Evolutionary conservation across 2,888 invertebrate genomes (phyloP).

Genomic region (Hartigia nigra): DNA sequence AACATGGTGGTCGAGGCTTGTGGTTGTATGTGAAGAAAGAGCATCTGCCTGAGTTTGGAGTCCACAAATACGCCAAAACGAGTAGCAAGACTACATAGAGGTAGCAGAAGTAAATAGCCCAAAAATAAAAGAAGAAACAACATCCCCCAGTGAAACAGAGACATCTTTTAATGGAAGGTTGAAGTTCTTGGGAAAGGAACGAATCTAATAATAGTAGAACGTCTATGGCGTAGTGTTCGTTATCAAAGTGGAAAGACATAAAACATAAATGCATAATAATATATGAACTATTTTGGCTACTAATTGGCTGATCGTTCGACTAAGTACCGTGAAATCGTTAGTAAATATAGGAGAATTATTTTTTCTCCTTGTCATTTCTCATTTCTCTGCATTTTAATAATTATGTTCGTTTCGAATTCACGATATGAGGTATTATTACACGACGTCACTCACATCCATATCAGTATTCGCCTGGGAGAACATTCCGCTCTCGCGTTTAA

Average conservation of each 20-base stretch:
- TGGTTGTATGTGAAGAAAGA: slow-evolving; percentile 79
- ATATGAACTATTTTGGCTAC: not conserved
- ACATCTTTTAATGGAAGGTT: not conserved
- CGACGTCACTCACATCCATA: slow-evolving; percentile 17
- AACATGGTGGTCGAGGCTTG: slow-evolving; percentile 94
- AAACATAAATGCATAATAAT: not conserved
- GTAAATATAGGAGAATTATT: not conserved
- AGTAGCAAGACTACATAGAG: not conserved
- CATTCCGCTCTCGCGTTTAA: not conserved
- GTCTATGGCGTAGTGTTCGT: not conserved
- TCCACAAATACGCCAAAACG: not conserved
- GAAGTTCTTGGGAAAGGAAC: not conserved
- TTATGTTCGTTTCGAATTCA: slow-evolving; percentile 9
- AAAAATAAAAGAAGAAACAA: not conserved
- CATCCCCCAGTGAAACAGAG: not conserved
- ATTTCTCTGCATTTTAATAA: not conserved
- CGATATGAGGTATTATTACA: slow-evolving; percentile 11
- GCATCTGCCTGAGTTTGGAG: not conserved
- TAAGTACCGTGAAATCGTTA: not conserved
- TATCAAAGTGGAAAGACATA: not conserved
- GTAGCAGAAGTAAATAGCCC: not conserved
- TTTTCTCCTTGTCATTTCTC: not conserved
- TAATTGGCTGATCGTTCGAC: not conserved
- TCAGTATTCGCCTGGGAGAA: slow-evolving; percentile 19
- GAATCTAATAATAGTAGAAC: not conserved